Base-by-base conservation (phyloP, 2,797 vertebrate species). In the Hoplostethus mediterraneus region DNA sequence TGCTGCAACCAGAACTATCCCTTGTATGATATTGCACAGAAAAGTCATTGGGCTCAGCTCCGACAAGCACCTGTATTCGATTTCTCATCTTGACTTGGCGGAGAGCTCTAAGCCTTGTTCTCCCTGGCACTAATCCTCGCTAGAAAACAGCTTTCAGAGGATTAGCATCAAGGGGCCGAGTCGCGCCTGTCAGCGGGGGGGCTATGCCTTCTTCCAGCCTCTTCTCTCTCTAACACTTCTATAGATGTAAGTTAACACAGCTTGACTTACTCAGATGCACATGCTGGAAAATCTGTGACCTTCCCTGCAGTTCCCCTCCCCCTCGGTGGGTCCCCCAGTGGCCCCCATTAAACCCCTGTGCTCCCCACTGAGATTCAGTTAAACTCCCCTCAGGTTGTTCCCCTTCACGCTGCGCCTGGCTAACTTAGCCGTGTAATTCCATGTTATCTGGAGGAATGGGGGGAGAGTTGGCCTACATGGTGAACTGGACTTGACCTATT, bases 111-210 rank as follows among this genome's bases (percentile, higher is more conserved):
- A 95, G 89, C 90, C 93, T 87, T 91, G 92, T 92, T 93, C 90
- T 89, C 21, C 86, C 86, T 83, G 84, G 80, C 87, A 81, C 89
- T 94, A 94, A 95, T 95, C 94, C 94, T 85, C 67, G 68, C 88
- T 82, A 90, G 89, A 93, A 93, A 93, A 92, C 91, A 93, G 87
- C 90, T 94, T 92, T 90, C 86, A 86, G 88, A 87, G 92, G 93
- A 94, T 94, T 94, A 95, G 87, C 89, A 93, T 92, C 89, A 82
- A 80, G 87, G 84, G 88, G 85, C 21, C 88, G 84, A 82, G 87
- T 81, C 64, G 66, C 16, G 60, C 49, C 1, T 33, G 33, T 33
- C 62, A 78, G 21, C 1, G 21, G 21, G 21, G 21, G 21, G 1
- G 21, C 21, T 21, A 21, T 21, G 68, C 70, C 76, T 53, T 13